Evolutionary conservation across 1,140 invertebrate genomes (phyloP).

Genomic region (Teleopsis dalmanni): DNA sequence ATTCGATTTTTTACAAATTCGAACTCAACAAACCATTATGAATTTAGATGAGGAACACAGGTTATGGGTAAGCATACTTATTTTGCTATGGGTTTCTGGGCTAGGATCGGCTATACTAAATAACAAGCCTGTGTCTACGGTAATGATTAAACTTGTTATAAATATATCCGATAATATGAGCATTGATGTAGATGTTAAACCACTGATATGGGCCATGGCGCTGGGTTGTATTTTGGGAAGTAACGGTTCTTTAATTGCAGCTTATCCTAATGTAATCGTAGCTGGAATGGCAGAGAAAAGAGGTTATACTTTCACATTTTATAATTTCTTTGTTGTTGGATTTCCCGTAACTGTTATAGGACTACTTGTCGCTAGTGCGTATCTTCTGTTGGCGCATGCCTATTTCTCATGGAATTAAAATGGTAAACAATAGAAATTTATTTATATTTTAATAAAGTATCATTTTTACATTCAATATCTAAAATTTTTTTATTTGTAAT

Average conservation of each 20-base stretch:
- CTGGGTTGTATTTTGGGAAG: conserved; percentile 68
- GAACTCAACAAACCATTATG: neutral
- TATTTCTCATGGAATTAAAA: conserved; percentile 4
- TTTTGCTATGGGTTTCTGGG: conserved; percentile 63
- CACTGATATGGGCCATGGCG: conserved; percentile 61
- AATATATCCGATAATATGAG: conserved; percentile 50
- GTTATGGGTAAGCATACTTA: conserved; percentile 55
- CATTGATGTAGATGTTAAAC: conserved; percentile 53
- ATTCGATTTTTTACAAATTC: neutral
- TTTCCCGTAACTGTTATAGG: conserved; percentile 8
- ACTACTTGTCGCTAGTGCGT: neutral
- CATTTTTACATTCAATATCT: too few species aligned
- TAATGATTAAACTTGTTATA: conserved; percentile 64
- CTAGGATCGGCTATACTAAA: conserved; percentile 65
- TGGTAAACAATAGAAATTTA: neutral
- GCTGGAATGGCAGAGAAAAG: conserved; percentile 70
- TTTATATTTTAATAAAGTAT: too few species aligned
- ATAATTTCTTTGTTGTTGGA: conserved; percentile 59
- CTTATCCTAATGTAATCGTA: conserved; percentile 68
- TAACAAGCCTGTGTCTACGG: conserved; percentile 67
- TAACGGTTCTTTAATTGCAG: conserved; percentile 65
- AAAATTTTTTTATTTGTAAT: too few species aligned
- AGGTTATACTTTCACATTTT: conserved; percentile 63
- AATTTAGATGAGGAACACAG: conserved; percentile 42
- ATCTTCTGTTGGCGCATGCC: conserved; percentile 9